A percentile compares a stretch with the other conserved stretches of the same genome.
Conservation (phyloP, 2,797 vertebrate genomes). For the Tangara arthus region DNA sequence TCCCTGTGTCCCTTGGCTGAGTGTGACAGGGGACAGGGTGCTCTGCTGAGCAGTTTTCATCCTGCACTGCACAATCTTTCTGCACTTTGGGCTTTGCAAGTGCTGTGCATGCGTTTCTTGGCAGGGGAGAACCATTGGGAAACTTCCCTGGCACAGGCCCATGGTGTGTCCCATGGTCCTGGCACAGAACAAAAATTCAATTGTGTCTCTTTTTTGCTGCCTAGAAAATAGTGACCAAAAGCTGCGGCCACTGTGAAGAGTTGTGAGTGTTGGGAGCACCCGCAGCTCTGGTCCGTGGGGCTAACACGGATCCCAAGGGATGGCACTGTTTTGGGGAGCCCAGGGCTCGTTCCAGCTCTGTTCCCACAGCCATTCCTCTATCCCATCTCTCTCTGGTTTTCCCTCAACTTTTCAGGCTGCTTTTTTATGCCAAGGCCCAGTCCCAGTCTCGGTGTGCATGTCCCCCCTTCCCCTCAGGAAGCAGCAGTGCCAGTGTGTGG, state of each 20-base stretch:
- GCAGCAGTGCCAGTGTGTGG: background rate
- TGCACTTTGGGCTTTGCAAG: background rate
- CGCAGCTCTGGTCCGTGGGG: rapidly evolving
- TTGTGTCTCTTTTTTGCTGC: background rate
- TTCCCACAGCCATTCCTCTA: rapidly evolving
- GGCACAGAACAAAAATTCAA: background rate
- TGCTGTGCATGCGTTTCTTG: rapidly evolving
- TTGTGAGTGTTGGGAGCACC: background rate
- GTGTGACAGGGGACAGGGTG: background rate
- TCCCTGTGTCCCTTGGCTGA: background rate
- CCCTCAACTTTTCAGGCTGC: background rate
- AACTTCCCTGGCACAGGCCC: background rate
- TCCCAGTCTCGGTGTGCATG: rapidly evolving
- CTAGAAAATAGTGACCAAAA: background rate
- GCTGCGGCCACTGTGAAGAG: background rate
- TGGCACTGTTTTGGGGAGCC: background rate
- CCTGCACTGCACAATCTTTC: background rate
- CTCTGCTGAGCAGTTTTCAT: background rate
- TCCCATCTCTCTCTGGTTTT: background rate
- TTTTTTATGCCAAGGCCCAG: background rate
- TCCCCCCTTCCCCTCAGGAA: background rate
- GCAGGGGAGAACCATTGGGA: background rate
- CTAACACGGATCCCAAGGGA: background rate
- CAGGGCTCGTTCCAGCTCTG: rapidly evolving
- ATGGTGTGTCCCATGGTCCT: rapidly evolving